Evolutionary conservation across 2,888 invertebrate genomes (phyloP), one percentile per base, ranked within the genome.

Genomic region (Philhelius pedissequus): DNA sequence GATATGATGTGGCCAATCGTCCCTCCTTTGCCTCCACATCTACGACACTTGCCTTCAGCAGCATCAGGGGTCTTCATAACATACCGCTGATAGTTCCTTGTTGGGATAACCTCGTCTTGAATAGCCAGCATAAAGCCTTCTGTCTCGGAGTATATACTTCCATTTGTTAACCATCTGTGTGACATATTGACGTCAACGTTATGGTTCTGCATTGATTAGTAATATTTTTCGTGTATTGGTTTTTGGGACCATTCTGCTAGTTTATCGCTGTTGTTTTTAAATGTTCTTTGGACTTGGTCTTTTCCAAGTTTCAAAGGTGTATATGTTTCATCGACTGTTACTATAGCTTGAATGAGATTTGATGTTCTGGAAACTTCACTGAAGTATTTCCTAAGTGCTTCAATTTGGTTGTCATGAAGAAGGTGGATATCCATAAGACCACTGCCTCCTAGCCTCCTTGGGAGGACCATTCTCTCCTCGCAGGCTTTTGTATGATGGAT

Each of bases 81-180:
- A 45, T 22, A 20, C 1, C 20, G 18, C 20, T 20, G 18, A 27
- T 64, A 64, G 13, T 64, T 64, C 18, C 48, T 64, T 20, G 64
- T 48, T 64, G 45, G 48, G 13, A 64, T 30, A 4, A 64, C 48
- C 48, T 64, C 48, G n/a, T 64, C 45, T 15, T 43, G 62, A n/a
- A 25, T 62, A 22, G 48, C 22, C 2, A 48, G 20, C 20, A 22
- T 22, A 4, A 48, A 48, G 13, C 48, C 48, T 27, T 50, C 50
- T 7, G 27, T 27, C 8, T 50, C 50, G 50, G 50, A 50, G 50
- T 27, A n/a, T 6, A 66, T n/a, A 2, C 8, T 50, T 50, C 35
- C 22, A 27, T 35, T 35, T 6, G n/a, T 35, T 4, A 48, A 35
- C 64, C 64, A 35, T n/a, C n/a, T n/a, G n/a, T n/a, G 30, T 68